Evolutionary conservation across 2,797 vertebrate genomes (phyloP).

Genomic region (Myioborus miniatus): DNA sequence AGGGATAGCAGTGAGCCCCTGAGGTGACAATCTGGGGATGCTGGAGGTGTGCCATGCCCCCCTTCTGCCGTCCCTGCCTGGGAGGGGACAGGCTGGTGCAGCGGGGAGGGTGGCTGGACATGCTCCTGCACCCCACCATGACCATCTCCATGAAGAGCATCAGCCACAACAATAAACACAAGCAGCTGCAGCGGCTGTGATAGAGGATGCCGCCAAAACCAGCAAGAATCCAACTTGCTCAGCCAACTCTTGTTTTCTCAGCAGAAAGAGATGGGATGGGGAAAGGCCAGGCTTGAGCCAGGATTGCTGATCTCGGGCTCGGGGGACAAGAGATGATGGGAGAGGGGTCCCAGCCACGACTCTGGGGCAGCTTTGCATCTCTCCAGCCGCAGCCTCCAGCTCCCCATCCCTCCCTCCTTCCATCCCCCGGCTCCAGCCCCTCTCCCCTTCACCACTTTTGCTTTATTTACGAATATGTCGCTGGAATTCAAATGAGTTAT

Average conservation of each 20-base stretch:
- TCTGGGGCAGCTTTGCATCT: background rate
- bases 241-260: conserved; percentile 56
- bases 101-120: background rate
- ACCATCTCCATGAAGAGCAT: conserved; percentile 35
- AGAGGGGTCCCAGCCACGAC: background rate
- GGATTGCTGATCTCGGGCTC: background rate
- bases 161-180: conserved; percentile 64
- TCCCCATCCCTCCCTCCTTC: background rate
- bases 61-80: no score
- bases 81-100: background rate
- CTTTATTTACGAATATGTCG: conserved; percentile 81
- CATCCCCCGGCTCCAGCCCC: background rate
- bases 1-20: background rate
- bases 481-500: conserved; percentile 85
- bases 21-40: fast-evolving
- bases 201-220: conserved; percentile 6
- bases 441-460: conserved; percentile 69
- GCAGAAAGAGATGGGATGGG: background rate
- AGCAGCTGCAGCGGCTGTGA: conserved; percentile 56
- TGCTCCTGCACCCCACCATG: background rate
- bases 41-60: background rate
- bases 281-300: background rate
- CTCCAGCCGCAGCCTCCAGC: fast-evolving
- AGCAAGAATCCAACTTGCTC: conserved; percentile 35
- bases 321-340: fast-evolving